Base-by-base conservation (phyloP, 1,140 invertebrate genomes). In the Anastrepha obliqua region DNA sequence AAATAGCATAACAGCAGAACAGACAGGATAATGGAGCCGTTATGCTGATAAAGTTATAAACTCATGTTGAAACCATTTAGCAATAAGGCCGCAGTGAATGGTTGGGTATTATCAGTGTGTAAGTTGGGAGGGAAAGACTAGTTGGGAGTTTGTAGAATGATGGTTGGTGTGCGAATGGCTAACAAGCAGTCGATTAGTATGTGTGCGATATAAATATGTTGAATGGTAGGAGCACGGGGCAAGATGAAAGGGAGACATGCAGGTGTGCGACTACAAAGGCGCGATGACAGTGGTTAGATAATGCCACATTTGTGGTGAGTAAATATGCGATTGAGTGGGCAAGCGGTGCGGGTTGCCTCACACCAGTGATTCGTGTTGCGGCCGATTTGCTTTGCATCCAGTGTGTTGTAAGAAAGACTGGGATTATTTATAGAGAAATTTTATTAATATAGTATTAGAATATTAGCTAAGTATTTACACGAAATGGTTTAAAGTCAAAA, bases 41-140 rank as follows among this genome's bases (percentile, higher is more conserved):
- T 86, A 65, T 86, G 85, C 85, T 86, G 85, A 86, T 86, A 86
- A 86, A 86, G 85, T 86, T 86, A 86, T 86, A 86, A 86, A 86
- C 85, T 65, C 85, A 65, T 60, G 85, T 86, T 65, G 85, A 86
- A 65, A 65, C 59, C 85, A 86, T 86, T 86, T 81, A 81, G 74
- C 74, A 55, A 81, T 81, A 55, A 58, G 74, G 74, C 55, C 74
- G 47, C 44, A 11, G 74, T 20, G 9, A 74, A 29, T 11, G 47
- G 6, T 15, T 55, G 47, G 55, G 47, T 81, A 62, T 5, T n/a
- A 62, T 42, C 3, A 51, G 74, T 58, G 20, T 44, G 47, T 3
- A 13, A 17, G 7, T 5, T 62, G 60, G 15, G 60, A 13, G 15
- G 13, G 60, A 0, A 13, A 17, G 60, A 13, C 5, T 51, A 81